Evolutionary conservation across 2,797 vertebrate species (phyloP), one percentile per base, ranked within the genome.

Genomic region (Ispidina picta): DNA sequence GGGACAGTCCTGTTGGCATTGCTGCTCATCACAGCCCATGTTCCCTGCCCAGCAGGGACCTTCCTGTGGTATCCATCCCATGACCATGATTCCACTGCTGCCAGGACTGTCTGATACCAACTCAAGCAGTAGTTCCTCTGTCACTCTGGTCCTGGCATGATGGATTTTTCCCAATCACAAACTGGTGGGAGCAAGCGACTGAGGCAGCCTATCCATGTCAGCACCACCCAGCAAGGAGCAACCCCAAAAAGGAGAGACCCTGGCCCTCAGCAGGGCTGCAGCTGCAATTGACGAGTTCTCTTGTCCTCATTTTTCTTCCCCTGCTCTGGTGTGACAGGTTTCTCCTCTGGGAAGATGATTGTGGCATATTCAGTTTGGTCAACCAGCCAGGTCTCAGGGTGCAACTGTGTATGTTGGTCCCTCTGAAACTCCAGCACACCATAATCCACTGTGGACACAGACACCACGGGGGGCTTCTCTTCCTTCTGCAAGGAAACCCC

Each of bases 311-410:
- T 35, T 60, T 64, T 91, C 91, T 94, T 93, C 4, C 66, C 41
- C 0, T 12, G 6, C 56, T 95, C 89, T 0, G 64, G 93, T 0
- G 79, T 83, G 23, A 79, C 1, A 0, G 92, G 94, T 9, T 94
- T 97, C 59, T 89, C 92, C n/a, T 92, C 87, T 3, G 96, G 95
- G 70, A 98, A 98, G 81, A 97, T 5, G 3, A 98, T 98, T 63
- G 96, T 97, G 82, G 98, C 98, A 0, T 98, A 98, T 86, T 98
- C 98, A 0, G 98, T 97, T 85, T 96, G 97, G 9, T 97, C 96
- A 0, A 8, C 59, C 0, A 26, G 12, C 3, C 3, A 2, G 48
- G 68, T 33, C 10, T 54, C 65, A 0, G 63, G 35, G 2, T 71
- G 85, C 8, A 95, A 73, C 0, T 59, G 95, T 2, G 20, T 58